Conservation (phyloP, 2,888 invertebrate species). For the Drosophila kuntzei region DNA sequence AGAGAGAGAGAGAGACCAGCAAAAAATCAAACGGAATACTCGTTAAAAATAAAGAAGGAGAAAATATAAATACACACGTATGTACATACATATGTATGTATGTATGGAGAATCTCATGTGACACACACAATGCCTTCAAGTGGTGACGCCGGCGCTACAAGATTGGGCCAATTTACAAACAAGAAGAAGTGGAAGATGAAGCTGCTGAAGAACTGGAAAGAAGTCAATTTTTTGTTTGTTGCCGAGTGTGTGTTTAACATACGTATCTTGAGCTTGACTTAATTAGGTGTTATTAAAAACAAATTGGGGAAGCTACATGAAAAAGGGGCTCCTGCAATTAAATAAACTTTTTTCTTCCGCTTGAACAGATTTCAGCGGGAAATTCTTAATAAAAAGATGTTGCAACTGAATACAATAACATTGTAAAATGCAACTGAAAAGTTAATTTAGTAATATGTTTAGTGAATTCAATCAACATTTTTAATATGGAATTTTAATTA, state of each 20-base stretch:
- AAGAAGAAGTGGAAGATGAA: slow-evolving; percentile 3
- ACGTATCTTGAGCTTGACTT: slow-evolving; percentile 74
- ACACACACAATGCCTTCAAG: slow-evolving; percentile 55
- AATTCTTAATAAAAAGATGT: slow-evolving; percentile 3
- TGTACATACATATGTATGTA: no score
- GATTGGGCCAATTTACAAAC: slow-evolving; percentile 67
- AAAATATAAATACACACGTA: slow-evolving; percentile 24
- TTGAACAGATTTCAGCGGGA: slow-evolving; percentile 23
- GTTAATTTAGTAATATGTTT: neutral
- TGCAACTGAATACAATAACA: neutral
- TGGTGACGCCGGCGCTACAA: slow-evolving; percentile 58
- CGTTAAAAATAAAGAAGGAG: neutral
- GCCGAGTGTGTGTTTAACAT: slow-evolving; percentile 54
- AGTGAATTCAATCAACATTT: neutral
- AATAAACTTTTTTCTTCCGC: slow-evolving; percentile 67
- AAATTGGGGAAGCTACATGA: slow-evolving; percentile 57
- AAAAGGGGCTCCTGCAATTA: slow-evolving; percentile 65
- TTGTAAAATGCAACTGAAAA: neutral
- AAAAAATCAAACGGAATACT: slow-evolving; percentile 40
- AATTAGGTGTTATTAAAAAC: slow-evolving; percentile 78
- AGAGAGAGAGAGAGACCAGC: neutral
- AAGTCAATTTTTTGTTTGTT: slow-evolving; percentile 38
- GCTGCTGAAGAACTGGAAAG: slow-evolving; percentile 11
- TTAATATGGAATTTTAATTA: neutral
- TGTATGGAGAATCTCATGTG: slow-evolving; percentile 63